Conservation (phyloP, 1,140 invertebrate genomes). For the Drosophila grimshawi region DNA sequence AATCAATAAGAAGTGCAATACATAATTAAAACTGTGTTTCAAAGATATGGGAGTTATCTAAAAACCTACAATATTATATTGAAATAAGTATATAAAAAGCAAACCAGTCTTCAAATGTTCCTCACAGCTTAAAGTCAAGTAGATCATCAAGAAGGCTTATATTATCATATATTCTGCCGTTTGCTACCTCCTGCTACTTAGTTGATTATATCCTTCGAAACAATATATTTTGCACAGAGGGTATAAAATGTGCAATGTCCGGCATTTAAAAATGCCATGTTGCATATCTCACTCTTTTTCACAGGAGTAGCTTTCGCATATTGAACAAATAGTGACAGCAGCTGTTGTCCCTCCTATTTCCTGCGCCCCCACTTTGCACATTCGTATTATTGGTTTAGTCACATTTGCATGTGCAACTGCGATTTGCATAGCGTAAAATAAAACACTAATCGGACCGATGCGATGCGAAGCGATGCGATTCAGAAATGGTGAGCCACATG, state of each 20-base stretch:
- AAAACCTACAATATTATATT: background rate
- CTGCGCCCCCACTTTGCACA: slow-evolving; percentile 10
- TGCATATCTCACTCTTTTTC: slow-evolving; percentile 53
- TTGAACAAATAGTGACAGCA: slow-evolving; percentile 65
- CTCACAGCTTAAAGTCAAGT: background rate
- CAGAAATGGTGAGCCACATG: slow-evolving; percentile 19
- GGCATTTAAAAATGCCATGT: slow-evolving; percentile 50
- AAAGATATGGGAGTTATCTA: too few species aligned
- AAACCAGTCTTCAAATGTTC: too few species aligned
- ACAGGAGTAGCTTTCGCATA: slow-evolving; percentile 6
- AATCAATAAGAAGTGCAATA: too few species aligned
- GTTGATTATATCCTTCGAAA: slow-evolving; percentile 2
- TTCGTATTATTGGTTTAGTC: slow-evolving; percentile 80
- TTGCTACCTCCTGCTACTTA: background rate
- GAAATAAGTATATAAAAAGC: background rate
- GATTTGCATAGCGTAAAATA: slow-evolving; percentile 75
- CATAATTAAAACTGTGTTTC: too few species aligned
- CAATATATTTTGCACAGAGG: background rate
- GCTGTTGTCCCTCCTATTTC: slow-evolving; percentile 9
- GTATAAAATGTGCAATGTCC: slow-evolving; percentile 48
- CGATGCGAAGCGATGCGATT: slow-evolving; percentile 13
- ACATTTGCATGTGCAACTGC: slow-evolving; percentile 80
- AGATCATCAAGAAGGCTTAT: background rate
- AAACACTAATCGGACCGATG: slow-evolving; percentile 61
- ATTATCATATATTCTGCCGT: background rate